Conservation (phyloP, 2,113 vertebrate genomes). For the Alethe diademata region DNA sequence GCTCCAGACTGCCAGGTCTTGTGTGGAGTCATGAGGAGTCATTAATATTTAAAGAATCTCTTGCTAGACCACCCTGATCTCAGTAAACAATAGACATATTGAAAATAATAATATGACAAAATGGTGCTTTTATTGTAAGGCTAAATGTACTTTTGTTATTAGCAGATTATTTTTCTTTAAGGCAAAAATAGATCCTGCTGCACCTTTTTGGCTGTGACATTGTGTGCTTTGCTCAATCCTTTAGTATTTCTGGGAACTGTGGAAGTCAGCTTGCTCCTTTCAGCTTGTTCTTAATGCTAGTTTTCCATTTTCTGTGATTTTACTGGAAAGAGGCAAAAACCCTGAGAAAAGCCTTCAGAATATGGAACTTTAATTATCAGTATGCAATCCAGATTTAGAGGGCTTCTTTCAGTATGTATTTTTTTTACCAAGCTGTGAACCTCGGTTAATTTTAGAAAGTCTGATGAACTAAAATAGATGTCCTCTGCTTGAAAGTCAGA, state of each 20-base stretch:
- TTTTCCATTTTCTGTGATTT: background rate
- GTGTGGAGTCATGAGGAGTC: background rate
- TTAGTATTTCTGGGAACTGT: background rate
- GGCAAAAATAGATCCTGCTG: background rate
- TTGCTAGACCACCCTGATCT: background rate
- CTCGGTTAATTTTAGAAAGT: slow-evolving; percentile 33
- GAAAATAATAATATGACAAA: background rate
- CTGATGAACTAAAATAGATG: slow-evolving; percentile 46
- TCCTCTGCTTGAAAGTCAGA: slow-evolving; percentile 18
- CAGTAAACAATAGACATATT: background rate
- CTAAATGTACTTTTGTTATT: background rate
- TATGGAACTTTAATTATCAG: background rate
- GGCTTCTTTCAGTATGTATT: background rate
- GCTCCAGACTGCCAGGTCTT: background rate
- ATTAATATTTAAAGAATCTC: background rate
- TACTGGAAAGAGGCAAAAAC: background rate
- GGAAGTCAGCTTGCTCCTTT: background rate
- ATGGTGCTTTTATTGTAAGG: background rate
- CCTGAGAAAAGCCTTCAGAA: background rate
- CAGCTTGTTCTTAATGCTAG: background rate
- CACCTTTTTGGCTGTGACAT: background rate
- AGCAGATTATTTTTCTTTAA: background rate
- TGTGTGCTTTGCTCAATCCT: background rate
- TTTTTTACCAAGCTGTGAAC: slow-evolving; percentile 7
- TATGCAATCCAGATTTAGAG: background rate